Evolutionary conservation across 1,140 invertebrate genomes (phyloP).

Genomic region (Stegodyphus dumicola): DNA sequence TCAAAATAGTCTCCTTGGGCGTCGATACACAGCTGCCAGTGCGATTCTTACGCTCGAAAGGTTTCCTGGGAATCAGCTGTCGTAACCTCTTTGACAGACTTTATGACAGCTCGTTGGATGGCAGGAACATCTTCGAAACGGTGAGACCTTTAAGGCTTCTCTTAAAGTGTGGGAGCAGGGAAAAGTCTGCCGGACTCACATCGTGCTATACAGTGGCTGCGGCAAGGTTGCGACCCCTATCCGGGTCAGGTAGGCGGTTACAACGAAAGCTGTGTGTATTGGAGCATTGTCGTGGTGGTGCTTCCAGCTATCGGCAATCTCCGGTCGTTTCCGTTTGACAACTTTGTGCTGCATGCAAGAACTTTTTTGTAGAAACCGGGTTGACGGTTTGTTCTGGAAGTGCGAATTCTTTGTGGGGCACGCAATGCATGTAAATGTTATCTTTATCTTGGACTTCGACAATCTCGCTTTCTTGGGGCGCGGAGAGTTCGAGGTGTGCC

Average conservation of each 20-base stretch:
- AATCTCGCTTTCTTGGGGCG: background rate
- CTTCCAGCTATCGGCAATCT: background rate
- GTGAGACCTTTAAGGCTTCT: constrained; percentile 14
- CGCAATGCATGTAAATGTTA: too few relatives aligned
- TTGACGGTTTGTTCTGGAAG: background rate
- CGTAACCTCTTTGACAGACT: background rate
- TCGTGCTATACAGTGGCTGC: background rate
- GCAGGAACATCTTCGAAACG: constrained; percentile 4
- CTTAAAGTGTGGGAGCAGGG: background rate
- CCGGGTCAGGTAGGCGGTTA: background rate
- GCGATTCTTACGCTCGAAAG: background rate
- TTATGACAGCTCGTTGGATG: background rate
- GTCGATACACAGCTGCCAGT: background rate
- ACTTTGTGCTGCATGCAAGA: background rate
- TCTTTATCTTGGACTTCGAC: background rate
- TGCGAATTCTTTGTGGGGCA: background rate
- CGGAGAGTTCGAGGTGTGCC: background rate
- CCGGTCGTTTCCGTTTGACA: background rate
- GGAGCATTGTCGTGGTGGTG: background rate
- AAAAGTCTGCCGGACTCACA: background rate
- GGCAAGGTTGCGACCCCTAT: constrained; percentile 2
- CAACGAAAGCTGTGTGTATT: background rate
- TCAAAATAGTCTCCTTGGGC: constrained; percentile 2
- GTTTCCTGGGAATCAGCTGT: background rate
- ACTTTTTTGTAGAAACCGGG: background rate